Evolutionary conservation across 2,888 invertebrate genomes (phyloP), one percentile per base, ranked within the genome.

Genomic region (Eledone cirrhosa): DNA sequence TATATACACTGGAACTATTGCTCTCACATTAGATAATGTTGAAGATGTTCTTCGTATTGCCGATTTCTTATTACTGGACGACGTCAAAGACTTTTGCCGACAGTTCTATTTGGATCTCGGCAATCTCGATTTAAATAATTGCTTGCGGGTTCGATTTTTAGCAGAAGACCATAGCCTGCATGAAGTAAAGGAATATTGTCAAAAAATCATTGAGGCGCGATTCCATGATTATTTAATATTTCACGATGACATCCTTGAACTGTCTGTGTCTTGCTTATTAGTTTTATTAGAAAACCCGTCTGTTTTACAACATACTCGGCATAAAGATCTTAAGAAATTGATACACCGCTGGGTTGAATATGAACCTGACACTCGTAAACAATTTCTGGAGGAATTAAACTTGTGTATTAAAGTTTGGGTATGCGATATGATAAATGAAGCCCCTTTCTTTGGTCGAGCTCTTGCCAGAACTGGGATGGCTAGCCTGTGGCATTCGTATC

Each of bases 201-300:
- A 85, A 67, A 83, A 82, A 31, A 89, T 89, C 77, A 87, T 89
- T 74, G 85, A 87, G 79, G 83, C 89, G 29, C 82, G 89, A 31
- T 89, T 89, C 80, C 89, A 89, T 82, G 89, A 89, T 81, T 87
- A 88, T 80, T 80, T 89, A 3, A 85, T 89, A 48, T 84, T 84
- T 72, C 87, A 88, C 81, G 88, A 88, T 78, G 89, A 89, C 80
- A 86, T 89, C 78, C 78, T 89, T 2, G 89, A 89, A 48, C 77
- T 89, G 27, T 87, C 88, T 19, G 85, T 84, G 33, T 80, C 84
- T 41, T 86, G 84, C 77, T 82, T 89, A n/a, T 84, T 85, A 48
- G 82, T 84, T 48, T 78, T 89, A 41, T 80, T 89, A 22, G 85
- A 87, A 80, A 87, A 88, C 81, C 86, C 86, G 2, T 82, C 84